These are phyloP conservation scores for Holothuria leucospilota DNA, from an alignment of 53 echinoderm and acorn worm species.

Conservation along the genomic window DNA sequence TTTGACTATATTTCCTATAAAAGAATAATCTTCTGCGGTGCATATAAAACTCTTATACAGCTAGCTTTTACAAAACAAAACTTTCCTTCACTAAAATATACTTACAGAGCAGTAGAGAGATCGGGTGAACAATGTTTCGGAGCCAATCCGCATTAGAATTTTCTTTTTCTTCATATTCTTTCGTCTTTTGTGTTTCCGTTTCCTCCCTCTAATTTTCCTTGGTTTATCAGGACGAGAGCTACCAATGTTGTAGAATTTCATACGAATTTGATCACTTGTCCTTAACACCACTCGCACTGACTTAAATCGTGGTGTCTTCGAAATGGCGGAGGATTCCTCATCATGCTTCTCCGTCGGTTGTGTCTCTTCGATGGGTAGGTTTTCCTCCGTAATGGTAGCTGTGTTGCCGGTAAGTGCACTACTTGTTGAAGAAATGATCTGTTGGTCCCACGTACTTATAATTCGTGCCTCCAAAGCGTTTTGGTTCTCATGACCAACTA, in stretches of 20 bases:
- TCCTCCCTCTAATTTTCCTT: not conserved
- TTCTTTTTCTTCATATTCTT: not conserved
- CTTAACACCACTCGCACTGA: slow-evolving; percentile 21
- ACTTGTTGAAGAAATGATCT: not conserved
- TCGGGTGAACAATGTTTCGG: slow-evolving; percentile 12
- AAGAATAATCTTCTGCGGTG: too few relatives aligned
- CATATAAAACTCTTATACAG: too few relatives aligned
- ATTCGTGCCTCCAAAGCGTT: too few relatives aligned
- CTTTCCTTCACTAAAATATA: not conserved
- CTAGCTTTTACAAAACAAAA: too few relatives aligned
- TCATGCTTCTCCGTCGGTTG: not conserved
- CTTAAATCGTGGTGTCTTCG: too few relatives aligned
- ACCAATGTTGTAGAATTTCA: slow-evolving; percentile 15
- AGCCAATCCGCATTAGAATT: slow-evolving; percentile 15
- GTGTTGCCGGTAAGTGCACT: too few relatives aligned
- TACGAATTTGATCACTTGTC: slow-evolving; percentile 14
- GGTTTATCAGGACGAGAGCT: too few relatives aligned
- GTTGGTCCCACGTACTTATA: not conserved
- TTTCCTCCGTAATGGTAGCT: too few relatives aligned
- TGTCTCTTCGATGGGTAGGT: too few relatives aligned
- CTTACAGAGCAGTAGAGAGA: slow-evolving; percentile 2
- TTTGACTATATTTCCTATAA: too few relatives aligned
- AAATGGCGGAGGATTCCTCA: too few relatives aligned
- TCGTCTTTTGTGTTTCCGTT: not conserved
- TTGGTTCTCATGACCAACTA: not conserved